Percentiles rank a stretch among this genome's conserved stretches.
Conservation (phyloP, 2,113 vertebrate genomes). For the Stigmatopora nigra region DNA sequence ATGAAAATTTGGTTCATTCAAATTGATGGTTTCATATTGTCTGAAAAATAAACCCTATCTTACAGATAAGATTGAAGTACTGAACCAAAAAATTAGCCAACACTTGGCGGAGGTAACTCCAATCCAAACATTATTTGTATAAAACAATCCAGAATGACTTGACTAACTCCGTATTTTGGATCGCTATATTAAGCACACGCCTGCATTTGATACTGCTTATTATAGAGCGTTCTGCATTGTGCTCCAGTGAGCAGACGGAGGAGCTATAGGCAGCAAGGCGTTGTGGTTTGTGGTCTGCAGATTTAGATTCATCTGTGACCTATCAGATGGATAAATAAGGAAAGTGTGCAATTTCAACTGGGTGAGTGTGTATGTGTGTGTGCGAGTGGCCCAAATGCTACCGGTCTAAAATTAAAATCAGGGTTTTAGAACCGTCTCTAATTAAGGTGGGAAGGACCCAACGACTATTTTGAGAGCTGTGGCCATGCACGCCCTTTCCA, state of each 20-base stretch:
- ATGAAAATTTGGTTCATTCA: too few species aligned
- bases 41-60: too few species aligned
- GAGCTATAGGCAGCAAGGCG: slow-evolving; percentile 42
- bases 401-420: slow-evolving; percentile 76
- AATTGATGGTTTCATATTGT: too few species aligned
- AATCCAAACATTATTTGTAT: too few species aligned
- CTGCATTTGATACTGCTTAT: slow-evolving; percentile 59
- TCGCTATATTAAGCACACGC: slow-evolving; percentile 27
- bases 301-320: slow-evolving; percentile 47
- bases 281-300: slow-evolving; percentile 55
- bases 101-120: too few species aligned
- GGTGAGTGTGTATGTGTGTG: slow-evolving; percentile 10
- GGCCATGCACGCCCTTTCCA: slow-evolving; percentile 68
- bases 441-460: slow-evolving; percentile 70
- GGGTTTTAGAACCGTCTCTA: slow-evolving; percentile 76
- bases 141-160: slow-evolving; percentile 23
- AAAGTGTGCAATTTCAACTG: slow-evolving; percentile 49
- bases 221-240: slow-evolving; percentile 63
- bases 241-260: slow-evolving; percentile 55
- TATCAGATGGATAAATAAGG: slow-evolving; percentile 58
- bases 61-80: too few species aligned
- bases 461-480: slow-evolving; percentile 68
- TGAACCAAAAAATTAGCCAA: too few species aligned
- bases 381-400: slow-evolving; percentile 54
- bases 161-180: slow-evolving; percentile 27